Evolutionary conservation across 2,888 invertebrate genomes (phyloP).

Genomic region (Deroplatys truncata): DNA sequence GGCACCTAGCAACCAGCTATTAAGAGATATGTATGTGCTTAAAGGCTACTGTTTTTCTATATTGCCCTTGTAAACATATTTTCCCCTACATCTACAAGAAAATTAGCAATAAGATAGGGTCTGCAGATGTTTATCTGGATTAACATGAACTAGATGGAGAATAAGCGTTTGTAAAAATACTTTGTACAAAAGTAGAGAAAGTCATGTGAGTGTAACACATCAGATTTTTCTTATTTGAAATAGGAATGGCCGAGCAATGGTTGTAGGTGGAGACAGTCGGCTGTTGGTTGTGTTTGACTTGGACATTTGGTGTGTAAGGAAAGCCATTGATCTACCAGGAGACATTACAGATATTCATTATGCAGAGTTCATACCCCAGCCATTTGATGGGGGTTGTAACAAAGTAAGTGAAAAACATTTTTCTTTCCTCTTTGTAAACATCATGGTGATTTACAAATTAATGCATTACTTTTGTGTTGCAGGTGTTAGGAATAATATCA

Average conservation of each 20-base stretch:
- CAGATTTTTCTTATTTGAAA: not conserved
- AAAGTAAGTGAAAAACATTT: slow-evolving; percentile 38
- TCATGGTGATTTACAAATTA: not conserved
- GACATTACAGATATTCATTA: slow-evolving; percentile 52
- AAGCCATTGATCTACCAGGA: slow-evolving; percentile 52
- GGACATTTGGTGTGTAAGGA: slow-evolving; percentile 57
- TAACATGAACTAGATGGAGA: no score
- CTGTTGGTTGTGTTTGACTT: slow-evolving; percentile 56
- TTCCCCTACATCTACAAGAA: no score
- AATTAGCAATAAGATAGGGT: no score
- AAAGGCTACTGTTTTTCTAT: no score
- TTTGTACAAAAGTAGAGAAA: no score
- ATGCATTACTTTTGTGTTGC: not conserved
- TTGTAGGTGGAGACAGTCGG: slow-evolving; percentile 54
- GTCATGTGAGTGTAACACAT: no score
- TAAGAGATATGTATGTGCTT: no score
- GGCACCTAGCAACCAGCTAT: no score
- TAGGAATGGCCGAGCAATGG: slow-evolving; percentile 61
- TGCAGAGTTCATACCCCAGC: slow-evolving; percentile 55
- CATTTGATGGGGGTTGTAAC: slow-evolving; percentile 61
- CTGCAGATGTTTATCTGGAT: no score
- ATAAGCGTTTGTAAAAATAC: no score
- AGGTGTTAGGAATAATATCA: slow-evolving; percentile 54
- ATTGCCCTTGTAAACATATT: no score
- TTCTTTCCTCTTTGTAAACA: not conserved